Percentiles rank a stretch among this genome's conserved stretches.
These are phyloP conservation scores for Gymnocephalus cernua DNA, from an alignment of 2,113 vertebrate genomes.

Conservation along the genomic window DNA sequence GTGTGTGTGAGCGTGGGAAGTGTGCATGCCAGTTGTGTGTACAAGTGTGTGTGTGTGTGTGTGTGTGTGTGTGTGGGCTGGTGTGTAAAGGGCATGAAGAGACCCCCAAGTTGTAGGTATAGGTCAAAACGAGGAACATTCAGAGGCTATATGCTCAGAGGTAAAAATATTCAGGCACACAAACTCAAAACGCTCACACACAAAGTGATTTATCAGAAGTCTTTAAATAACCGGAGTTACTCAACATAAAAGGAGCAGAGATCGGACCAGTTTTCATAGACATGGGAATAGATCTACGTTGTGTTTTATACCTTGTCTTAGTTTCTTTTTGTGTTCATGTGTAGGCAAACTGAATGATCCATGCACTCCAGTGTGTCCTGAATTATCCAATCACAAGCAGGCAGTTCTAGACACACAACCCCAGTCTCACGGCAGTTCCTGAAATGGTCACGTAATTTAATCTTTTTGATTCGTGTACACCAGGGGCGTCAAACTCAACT, in stretches of 20 bases:
- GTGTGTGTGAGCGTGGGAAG: constrained; percentile 37
- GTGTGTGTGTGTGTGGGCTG: constrained; percentile 34
- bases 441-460: too few species aligned
- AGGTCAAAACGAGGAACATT: constrained; percentile 46
- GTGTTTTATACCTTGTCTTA: constrained; percentile 18
- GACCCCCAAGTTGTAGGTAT: constrained; percentile 55
- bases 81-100: constrained; percentile 66
- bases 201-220: constrained; percentile 29
- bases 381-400: neutral
- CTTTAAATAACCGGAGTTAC: constrained; percentile 62
- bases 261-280: constrained; percentile 32
- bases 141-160: constrained; percentile 26
- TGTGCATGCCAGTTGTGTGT: constrained; percentile 20
- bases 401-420: neutral
- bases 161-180: constrained; percentile 50
- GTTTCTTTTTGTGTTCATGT: neutral
- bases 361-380: too few species aligned
- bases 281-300: constrained; percentile 36
- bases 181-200: constrained; percentile 30
- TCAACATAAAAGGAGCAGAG: constrained; percentile 42
- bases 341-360: neutral
- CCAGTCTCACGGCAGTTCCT: too few species aligned
- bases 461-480: too few species aligned
- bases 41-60: constrained; percentile 1
- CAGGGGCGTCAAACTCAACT: too few species aligned